Evolutionary conservation across 1,140 invertebrate species (phyloP).

Genomic region (Drosophila repletoides): DNA sequence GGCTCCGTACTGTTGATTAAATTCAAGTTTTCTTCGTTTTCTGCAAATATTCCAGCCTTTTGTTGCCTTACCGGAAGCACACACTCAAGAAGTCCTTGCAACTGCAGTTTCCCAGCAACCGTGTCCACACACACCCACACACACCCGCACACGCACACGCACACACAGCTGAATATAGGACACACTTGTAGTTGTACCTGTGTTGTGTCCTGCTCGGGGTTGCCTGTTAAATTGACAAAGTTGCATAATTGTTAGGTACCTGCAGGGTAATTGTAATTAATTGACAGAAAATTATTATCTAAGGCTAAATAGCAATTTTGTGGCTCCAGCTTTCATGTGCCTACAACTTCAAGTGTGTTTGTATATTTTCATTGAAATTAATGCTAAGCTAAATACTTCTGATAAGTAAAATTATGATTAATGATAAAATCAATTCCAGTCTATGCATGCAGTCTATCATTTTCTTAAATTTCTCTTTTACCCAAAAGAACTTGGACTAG

Average conservation of each 20-base stretch:
- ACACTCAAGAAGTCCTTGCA: conserved; percentile 8
- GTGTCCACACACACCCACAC: neutral
- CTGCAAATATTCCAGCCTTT: conserved; percentile 30
- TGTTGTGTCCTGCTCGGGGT: neutral
- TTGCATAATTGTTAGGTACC: conserved; percentile 35
- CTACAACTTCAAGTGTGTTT: neutral
- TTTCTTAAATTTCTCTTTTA: too few relatives aligned
- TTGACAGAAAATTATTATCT: conserved; percentile 50
- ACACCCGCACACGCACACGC: neutral
- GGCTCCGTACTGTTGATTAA: conserved; percentile 17
- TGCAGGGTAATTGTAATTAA: conserved; percentile 54
- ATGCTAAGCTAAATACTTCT: conserved; percentile 15
- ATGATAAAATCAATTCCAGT: conserved; percentile 11
- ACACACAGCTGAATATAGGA: neutral
- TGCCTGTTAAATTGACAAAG: conserved; percentile 36
- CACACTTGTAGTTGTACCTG: neutral
- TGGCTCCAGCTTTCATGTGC: neutral
- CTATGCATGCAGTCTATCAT: too few relatives aligned
- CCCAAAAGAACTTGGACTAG: too few relatives aligned
- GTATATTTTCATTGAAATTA: conserved; percentile 18
- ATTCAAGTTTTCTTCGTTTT: conserved; percentile 26
- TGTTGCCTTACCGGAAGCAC: conserved; percentile 18
- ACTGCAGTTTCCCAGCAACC: conserved; percentile 1
- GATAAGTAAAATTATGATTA: conserved; percentile 33
- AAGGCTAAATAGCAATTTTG: conserved; percentile 6